Evolutionary conservation across 2,888 invertebrate species (phyloP), one percentile per base, ranked within the genome.

Genomic region (Erebia palarica): DNA sequence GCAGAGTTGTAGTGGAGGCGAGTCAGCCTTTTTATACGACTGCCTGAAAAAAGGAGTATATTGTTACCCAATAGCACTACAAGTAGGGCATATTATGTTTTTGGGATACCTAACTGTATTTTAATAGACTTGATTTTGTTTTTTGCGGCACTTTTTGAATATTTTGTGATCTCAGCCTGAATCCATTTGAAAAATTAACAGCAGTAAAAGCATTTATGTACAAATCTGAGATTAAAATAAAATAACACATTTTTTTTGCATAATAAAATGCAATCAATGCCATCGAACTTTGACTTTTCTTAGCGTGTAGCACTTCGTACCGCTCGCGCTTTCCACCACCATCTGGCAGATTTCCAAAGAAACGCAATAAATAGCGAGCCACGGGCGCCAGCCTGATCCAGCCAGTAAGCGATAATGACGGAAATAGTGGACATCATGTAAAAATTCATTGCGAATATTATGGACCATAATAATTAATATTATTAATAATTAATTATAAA

Each of bases 271-370:
- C 66, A 67, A 70, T 75, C 67, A 77, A 85, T 85, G 88, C 86
- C 88, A 85, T 87, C 89, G 89, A 91, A 91, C 90, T 90, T 88
- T 87, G 90, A 86, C 90, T 91, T 91, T 91, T 87, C 86, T 87
- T 86, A 86, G 68, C 55, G 71, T 68, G 60, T 68, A 70, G 49
- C 61, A 71, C 70, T 68, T 73, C 71, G 70, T 65, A 63, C 73
- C 80, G 81, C 82, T 36, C 7, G 73, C 80, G 81, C 82, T 83
- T 82, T 84, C 82, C 83, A 84, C 78, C 83, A 81, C 80, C 80
- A 80, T 77, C 87, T 92, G 92, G 92, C 90, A 73, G 64, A 27
- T 64, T 70, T 86, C 92, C 92, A 92, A 87, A 80, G 80, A 86
- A 86, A 86, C 83, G 87, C 86, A 88, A 91, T 87, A 91, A 90